Evolutionary conservation across 1,140 invertebrate genomes (phyloP), one percentile per base, ranked within the genome.

Genomic region (Sinella curviseta): DNA sequence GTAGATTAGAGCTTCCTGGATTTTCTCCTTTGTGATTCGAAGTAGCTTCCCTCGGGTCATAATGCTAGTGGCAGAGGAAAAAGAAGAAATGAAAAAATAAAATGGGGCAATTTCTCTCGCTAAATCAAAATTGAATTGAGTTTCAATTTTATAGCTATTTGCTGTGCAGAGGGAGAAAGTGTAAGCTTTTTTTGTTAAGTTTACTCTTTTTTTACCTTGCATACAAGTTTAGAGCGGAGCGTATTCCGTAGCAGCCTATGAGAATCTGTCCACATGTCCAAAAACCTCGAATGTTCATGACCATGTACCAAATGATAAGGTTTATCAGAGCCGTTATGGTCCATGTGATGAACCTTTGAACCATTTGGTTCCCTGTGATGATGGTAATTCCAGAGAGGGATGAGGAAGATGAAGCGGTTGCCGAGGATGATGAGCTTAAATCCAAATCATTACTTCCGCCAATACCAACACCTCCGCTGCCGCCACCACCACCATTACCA

Each of bases 11-110:
- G 65, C 65, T 33, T 70, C 65, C 30, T 70, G 28, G 28, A 70
- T 33, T 70, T 70, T 70, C 30, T 70, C 65, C 65, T 70, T 70
- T 30, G 65, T 70, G 2, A 70, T 70, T 30, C 65, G 26, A 8
- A 70, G 30, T 70, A 70, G 31, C 30, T 70, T 70, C 14, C 65
- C 65, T 31, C 65, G 26, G 28, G 65, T 70, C 65, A 70, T 70
- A 24, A 70, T 70, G n/a, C 65, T 70, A n/a, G 4, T 48, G 31
- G 30, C 8, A 70, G 4, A 70, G 3, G 12, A 70, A 14, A 70
- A 8, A 31, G 12, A 60, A 26, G 24, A n/a, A 60, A 12, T 17
- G 24, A 17, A 48, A 4, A 17, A 48, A 48, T 4, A n/a, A n/a
- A n/a, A n/a, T n/a, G n/a, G n/a, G n/a, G n/a, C n/a, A n/a, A n/a